Evolutionary conservation across 2,113 vertebrate genomes (phyloP), one percentile per base, ranked within the genome.

Genomic region (Terrapene triunguis): DNA sequence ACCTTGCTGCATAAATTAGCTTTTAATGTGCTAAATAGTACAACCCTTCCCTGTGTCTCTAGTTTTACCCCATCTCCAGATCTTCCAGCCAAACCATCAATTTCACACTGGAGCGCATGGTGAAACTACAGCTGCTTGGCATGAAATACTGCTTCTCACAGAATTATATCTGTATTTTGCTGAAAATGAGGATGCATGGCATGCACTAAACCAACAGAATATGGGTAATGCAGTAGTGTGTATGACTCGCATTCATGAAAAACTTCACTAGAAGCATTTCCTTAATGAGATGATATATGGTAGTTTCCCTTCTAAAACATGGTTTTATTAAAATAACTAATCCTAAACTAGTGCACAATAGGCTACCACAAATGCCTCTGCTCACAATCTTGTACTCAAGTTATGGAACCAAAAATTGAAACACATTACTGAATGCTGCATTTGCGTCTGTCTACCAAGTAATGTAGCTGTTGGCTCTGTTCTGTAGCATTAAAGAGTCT

Each of bases 11-110:
- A 57, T 32, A n/a, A n/a, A 84, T 95, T 95, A 55, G 14, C 5
- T 88, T 54, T 48, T 57, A 95, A 93, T 96, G 91, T 22, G 29
- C 25, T 42, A 51, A 38, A 74, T 94, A 87, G 88, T 93, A 89
- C 93, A 92, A 65, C 79, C 0, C 87, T 94, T 95, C 87, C 0
- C 6, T 81, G 51, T 81, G 76, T 93, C 82, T 95, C 93, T 85
- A 19, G 1, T 44, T 96, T 94, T 1, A 0, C 81, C 90, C 84
- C 69, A 4, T 80, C 84, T 96, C 90, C 80, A 94, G 91, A 82
- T 57, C 54, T 0, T 80, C 0, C 11, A 74, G n/a, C 54, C 42
- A 48, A 85, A 80, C 59, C 82, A 19, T 50, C 2, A 1, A 17
- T 89, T 92, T 87, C 42, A 47, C 65, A 82, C 72, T 53, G 84